phyloP scores from a whole-genome alignment of 1,140 invertebrate genomes.

The Bactericera cockerelli region DNA sequence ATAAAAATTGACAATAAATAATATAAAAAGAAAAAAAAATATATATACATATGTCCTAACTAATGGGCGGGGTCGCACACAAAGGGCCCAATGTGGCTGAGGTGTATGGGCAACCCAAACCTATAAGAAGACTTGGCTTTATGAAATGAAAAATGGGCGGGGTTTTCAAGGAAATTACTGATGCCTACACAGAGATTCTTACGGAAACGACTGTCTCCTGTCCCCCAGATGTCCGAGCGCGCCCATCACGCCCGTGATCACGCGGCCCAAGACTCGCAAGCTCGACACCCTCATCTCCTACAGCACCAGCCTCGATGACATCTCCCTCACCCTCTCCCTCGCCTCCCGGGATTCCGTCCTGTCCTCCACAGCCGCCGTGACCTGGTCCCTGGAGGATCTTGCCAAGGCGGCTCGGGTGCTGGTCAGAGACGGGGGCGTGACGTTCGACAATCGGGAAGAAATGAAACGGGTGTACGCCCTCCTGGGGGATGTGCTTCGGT shows the following conservation, averaged over 20 bases:
- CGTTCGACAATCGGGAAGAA: constrained; percentile 45
- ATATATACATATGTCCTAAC: too few species aligned
- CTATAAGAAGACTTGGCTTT: too few species aligned
- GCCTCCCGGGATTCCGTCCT: neutral
- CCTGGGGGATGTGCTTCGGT: constrained; percentile 61
- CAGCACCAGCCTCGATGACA: neutral
- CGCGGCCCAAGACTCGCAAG: constrained; percentile 1
- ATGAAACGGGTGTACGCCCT: constrained; percentile 58
- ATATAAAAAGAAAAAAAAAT: too few species aligned
- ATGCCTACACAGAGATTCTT: too few species aligned
- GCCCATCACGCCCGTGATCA: neutral
- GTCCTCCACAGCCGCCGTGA: constrained; percentile 12
- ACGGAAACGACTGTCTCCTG: too few species aligned
- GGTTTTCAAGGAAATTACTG: too few species aligned
- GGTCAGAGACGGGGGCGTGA: constrained; percentile 25
- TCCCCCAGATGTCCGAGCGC: neutral
- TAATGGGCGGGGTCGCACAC: too few species aligned
- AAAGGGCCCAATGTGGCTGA: too few species aligned
- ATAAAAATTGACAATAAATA: too few species aligned
- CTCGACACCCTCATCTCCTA: neutral
- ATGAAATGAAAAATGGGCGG: too few species aligned
- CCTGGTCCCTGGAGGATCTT: constrained; percentile 23
- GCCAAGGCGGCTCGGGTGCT: constrained; percentile 27
- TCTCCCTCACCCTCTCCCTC: neutral
- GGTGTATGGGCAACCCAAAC: too few species aligned